Base-by-base conservation (phyloP, 2,888 invertebrate genomes). In the Athalia cordata region DNA sequence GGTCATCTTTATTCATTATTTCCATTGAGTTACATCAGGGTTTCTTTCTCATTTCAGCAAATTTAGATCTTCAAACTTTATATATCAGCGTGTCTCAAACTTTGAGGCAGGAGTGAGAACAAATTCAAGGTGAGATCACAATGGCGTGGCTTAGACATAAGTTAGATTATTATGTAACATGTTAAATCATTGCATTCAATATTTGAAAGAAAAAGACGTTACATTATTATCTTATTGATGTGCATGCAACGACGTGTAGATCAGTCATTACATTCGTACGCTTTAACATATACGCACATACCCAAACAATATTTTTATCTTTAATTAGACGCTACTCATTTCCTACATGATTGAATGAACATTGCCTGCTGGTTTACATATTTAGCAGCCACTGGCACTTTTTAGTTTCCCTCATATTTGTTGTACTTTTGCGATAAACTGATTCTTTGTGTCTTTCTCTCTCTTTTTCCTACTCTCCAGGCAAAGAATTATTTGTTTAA, bases 1-100 rank as follows among this genome's bases (percentile, higher is more conserved):
- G 87, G 88, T 87, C 88, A 88, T 88, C 85, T 85, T 85, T 83
- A 83, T 83, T 83, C 83, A 83, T 84, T 85, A 83, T 85, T 84
- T 85, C 82, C 84, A 85, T 82, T 83, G 83, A 88, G 87, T 87
- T 88, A 87, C 85, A 87, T 87, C 86, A 85, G 87, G 86, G 88
- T 89, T 91, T 89, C 90, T 90, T 91, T 91, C 91, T 90, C 90
- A 88, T 92, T 92, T 92, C 92, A 92, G 92, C 91, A 92, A 91
- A 90, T 91, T 91, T 92, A 92, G 92, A 91, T 90, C 92, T 88
- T 88, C 90, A 89, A 90, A 90, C 90, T 90, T 89, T 91, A 90
- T 90, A 90, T 92, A 92, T 91, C 92, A 92, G 90, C 92, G 92
- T 90, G 91, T 91, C 91, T 92, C 92, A 90, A 92, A 92, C 91